phyloP scores from a whole-genome alignment of 2,113 vertebrate species.

The Chrysochloris asiatica region DNA sequence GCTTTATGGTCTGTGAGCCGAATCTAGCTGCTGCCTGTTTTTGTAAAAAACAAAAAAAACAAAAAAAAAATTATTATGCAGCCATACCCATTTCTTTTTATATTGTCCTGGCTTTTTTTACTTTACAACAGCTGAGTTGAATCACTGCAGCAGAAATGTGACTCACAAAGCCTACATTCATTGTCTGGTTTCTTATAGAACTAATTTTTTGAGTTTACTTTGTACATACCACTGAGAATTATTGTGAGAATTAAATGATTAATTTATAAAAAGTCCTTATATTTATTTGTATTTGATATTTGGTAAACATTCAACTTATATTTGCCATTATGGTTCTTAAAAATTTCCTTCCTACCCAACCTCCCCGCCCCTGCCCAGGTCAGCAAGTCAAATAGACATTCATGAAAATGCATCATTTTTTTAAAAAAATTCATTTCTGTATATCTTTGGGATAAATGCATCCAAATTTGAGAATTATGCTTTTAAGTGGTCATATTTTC shows the following conservation, averaged over 20 bases:
- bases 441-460: neutral
- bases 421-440: neutral
- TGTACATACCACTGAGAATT: neutral
- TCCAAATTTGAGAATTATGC: neutral
- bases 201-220: neutral
- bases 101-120: neutral
- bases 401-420: neutral
- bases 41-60: neutral
- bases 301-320: conserved; percentile 10
- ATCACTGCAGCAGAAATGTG: neutral
- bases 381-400: neutral
- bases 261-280: neutral
- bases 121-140: neutral
- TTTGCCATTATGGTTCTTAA: neutral
- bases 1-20: neutral
- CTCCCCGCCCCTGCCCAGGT: no score
- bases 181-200: neutral
- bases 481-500: neutral
- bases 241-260: neutral
- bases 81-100: neutral
- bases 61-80: no score
- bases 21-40: neutral
- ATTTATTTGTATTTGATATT: no score
- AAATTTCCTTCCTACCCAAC: conserved; percentile 27
- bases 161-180: neutral